A percentile compares a stretch with the other conserved stretches of the same genome.
These are phyloP conservation scores for Epinephelus moara DNA, from an alignment of 2,113 vertebrate genomes.

Conservation along the genomic window DNA sequence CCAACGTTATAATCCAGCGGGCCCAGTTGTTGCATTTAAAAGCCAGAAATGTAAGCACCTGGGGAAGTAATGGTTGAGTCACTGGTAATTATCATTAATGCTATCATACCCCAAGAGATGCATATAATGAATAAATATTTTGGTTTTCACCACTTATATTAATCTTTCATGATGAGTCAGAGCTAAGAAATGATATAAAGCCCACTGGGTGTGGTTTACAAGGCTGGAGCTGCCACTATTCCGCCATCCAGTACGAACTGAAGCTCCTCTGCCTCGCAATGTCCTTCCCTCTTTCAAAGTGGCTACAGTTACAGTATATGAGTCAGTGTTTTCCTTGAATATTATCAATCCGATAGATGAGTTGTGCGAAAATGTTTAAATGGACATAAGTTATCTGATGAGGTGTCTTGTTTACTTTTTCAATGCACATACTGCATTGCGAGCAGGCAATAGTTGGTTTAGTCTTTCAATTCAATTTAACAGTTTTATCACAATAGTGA, in stretches of 20 bases:
- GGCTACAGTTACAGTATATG: neutral
- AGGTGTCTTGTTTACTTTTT: neutral
- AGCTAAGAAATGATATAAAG: neutral
- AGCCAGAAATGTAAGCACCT: slow-evolving; percentile 1
- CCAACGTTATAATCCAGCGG: neutral
- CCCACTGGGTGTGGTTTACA: slow-evolving; percentile 1
- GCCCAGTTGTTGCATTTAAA: neutral
- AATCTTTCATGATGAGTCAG: slow-evolving; percentile 12
- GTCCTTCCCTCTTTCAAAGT: neutral
- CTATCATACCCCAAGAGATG: slow-evolving; percentile 3
- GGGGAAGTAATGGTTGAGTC: slow-evolving; percentile 23
- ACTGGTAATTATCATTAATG: slow-evolving; percentile 11
- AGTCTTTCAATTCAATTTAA: neutral
- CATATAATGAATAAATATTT: neutral
- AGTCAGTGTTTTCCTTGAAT: neutral
- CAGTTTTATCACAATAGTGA: neutral
- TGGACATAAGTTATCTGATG: neutral
- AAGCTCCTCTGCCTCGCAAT: neutral
- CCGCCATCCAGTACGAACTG: neutral
- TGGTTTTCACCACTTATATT: neutral
- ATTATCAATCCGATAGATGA: neutral
- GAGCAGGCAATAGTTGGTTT: neutral
- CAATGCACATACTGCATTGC: neutral
- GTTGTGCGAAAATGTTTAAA: neutral
- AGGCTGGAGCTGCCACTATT: neutral